These are phyloP conservation scores for Danio aesculapii DNA, from an alignment of 2,797 vertebrate genomes.

Conservation along the genomic window DNA sequence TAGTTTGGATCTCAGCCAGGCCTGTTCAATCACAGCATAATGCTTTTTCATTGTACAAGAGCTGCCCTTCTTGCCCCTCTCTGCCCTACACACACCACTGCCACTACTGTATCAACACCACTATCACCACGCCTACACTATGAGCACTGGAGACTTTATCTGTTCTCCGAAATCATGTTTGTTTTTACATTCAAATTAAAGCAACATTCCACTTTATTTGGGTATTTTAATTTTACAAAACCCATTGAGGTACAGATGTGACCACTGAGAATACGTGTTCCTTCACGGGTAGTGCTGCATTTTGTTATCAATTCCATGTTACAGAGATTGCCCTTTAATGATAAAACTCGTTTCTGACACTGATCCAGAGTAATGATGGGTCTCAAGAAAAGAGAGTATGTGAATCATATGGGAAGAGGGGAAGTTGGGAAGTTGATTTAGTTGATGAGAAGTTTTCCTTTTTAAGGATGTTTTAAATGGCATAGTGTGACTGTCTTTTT, in stretches of 20 bases:
- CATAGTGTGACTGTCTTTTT: too few species aligned
- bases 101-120: constrained; percentile 15
- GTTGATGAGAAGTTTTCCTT: too few species aligned
- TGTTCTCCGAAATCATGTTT: neutral
- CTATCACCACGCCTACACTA: neutral
- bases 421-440: too few species aligned
- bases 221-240: too few species aligned
- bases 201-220: too few species aligned
- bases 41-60: constrained; percentile 66
- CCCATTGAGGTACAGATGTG: too few species aligned
- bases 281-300: too few species aligned
- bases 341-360: neutral
- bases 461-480: too few species aligned
- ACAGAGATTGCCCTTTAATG: neutral
- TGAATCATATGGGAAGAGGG: neutral
- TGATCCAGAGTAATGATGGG: neutral
- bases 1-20: constrained; percentile 71
- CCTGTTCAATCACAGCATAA: constrained; percentile 74
- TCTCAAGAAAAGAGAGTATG: neutral
- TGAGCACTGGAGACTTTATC: neutral
- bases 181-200: neutral
- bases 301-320: too few species aligned
- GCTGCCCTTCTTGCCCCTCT: constrained; percentile 38
- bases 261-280: too few species aligned
- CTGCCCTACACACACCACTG: constrained; percentile 19